Evolutionary conservation across 2,888 invertebrate species (phyloP).

Genomic region (Melikaiella ostensackeni): DNA sequence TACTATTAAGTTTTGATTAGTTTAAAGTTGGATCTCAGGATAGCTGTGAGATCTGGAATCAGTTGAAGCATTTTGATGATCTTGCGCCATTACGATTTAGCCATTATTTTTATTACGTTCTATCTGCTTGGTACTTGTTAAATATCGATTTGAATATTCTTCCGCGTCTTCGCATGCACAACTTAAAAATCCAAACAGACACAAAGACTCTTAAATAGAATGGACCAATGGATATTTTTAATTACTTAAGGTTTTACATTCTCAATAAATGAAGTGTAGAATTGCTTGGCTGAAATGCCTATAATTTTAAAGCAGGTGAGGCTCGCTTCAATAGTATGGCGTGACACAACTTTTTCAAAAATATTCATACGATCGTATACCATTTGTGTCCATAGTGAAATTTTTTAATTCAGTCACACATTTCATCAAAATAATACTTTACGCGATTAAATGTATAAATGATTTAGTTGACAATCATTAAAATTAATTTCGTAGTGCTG

Average conservation of each 20-base stretch:
- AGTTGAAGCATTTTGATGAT: neutral
- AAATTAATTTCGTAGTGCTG: no score
- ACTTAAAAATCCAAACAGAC: neutral
- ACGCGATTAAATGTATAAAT: no score
- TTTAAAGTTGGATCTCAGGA: neutral
- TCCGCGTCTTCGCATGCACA: neutral
- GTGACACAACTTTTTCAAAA: neutral
- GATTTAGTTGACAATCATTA: no score
- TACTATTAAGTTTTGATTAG: neutral
- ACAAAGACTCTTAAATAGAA: neutral
- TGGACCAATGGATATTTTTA: no score
- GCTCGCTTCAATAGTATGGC: neutral
- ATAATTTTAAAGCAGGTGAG: neutral
- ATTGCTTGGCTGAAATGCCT: neutral
- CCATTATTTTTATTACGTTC: neutral
- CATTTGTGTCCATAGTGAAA: neutral
- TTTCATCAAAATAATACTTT: no score
- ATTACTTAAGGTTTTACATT: no score
- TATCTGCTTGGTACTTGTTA: neutral
- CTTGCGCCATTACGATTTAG: slow-evolving; percentile 18
- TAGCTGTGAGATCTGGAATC: neutral
- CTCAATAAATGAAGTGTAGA: no score
- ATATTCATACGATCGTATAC: neutral
- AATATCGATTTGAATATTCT: neutral
- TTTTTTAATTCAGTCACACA: no score